These are phyloP conservation scores for Notamacropus eugenii DNA, from an alignment of 2,797 vertebrate genomes.

Conservation along the genomic window DNA sequence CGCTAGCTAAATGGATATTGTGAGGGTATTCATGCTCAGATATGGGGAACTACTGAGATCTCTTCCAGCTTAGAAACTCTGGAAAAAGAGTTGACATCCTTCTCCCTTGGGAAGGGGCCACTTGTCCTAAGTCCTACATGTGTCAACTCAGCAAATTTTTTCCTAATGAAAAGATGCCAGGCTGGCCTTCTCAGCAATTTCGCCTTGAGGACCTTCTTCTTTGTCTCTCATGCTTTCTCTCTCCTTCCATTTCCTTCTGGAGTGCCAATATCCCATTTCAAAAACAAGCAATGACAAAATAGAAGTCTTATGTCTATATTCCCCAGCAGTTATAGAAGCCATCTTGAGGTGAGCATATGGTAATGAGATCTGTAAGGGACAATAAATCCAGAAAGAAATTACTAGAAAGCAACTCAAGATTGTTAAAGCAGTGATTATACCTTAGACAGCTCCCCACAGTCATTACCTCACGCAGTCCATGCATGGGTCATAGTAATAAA, in stretches of 20 bases:
- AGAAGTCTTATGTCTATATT: slow-evolving; percentile 62
- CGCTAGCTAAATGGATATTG: not conserved
- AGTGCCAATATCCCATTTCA: slow-evolving; percentile 64
- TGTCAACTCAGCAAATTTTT: not conserved
- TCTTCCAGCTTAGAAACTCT: not conserved
- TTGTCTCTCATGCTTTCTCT: slow-evolving; percentile 31
- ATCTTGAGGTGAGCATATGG: slow-evolving; percentile 48
- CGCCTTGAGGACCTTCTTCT: slow-evolving; percentile 13
- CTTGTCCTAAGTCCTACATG: not conserved
- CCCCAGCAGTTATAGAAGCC: slow-evolving; percentile 51
- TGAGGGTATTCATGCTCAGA: not conserved
- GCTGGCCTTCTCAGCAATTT: slow-evolving; percentile 52
- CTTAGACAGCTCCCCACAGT: slow-evolving; percentile 32
- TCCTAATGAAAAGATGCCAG: slow-evolving; percentile 49
- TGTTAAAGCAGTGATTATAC: slow-evolving; percentile 63
- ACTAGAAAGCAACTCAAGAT: slow-evolving; percentile 63
- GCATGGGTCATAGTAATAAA: slow-evolving; percentile 65
- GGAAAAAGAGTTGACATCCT: not conserved
- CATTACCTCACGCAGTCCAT: slow-evolving; percentile 43
- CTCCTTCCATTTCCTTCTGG: slow-evolving; percentile 43
- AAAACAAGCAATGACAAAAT: slow-evolving; percentile 69
- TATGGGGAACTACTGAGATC: not conserved
- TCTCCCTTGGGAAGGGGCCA: not conserved
- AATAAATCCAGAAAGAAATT: slow-evolving; percentile 62
- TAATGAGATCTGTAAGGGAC: slow-evolving; percentile 61